Percentiles rank a stretch among this genome's conserved stretches.
These are phyloP conservation scores for Gnathonemus longibarbis DNA, from an alignment of 2,113 vertebrate genomes.

Conservation along the genomic window DNA sequence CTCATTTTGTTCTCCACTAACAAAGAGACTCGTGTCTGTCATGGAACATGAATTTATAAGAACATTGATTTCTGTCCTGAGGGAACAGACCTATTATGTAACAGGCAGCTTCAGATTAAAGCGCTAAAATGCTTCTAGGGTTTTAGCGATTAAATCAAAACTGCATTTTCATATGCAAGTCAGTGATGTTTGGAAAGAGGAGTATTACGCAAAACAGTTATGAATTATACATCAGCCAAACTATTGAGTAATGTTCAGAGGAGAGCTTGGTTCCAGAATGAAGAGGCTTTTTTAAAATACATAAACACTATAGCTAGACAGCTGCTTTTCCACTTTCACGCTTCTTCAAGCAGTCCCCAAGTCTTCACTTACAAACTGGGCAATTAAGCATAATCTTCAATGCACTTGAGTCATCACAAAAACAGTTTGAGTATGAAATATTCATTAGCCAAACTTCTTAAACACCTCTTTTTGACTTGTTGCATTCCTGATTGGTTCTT, in stretches of 20 bases:
- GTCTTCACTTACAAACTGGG: neutral
- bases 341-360: neutral
- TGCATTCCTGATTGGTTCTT: neutral
- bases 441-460: neutral
- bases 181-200: slow-evolving; percentile 25
- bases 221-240: slow-evolving; percentile 13
- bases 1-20: slow-evolving; percentile 28
- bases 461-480: neutral
- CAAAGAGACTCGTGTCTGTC: slow-evolving; percentile 25
- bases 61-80: slow-evolving; percentile 7
- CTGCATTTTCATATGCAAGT: slow-evolving; percentile 17
- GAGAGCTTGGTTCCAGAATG: neutral
- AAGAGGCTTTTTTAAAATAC: neutral
- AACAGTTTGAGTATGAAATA: neutral
- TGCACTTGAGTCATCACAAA: neutral
- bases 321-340: neutral
- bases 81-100: slow-evolving; percentile 15
- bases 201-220: neutral
- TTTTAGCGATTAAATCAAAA: slow-evolving; percentile 26
- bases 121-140: slow-evolving; percentile 26
- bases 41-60: slow-evolving; percentile 7
- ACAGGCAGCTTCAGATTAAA: slow-evolving; percentile 28
- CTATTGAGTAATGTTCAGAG: neutral
- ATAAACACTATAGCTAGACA: neutral
- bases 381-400: slow-evolving; percentile 1